These are phyloP conservation scores for Meleagris gallopavo DNA, from an alignment of 2,113 vertebrate genomes.

Conservation along the genomic window DNA sequence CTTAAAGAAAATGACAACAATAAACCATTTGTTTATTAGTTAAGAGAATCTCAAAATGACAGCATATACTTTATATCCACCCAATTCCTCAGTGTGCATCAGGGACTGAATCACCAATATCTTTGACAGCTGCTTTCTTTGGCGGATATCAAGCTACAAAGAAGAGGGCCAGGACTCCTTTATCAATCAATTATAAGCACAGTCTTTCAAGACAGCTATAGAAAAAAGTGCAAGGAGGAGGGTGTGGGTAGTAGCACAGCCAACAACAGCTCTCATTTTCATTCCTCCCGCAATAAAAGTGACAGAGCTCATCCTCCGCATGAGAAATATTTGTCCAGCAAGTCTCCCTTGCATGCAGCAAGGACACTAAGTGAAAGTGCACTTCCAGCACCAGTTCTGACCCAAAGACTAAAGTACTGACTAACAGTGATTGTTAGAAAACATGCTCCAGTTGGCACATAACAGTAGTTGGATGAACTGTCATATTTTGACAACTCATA, in stretches of 20 bases:
- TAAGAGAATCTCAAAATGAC: slow-evolving; percentile 42
- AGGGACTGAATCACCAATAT: slow-evolving; percentile 61
- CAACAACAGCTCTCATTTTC: slow-evolving; percentile 14
- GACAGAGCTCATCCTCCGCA: slow-evolving; percentile 18
- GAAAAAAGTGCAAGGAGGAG: neutral
- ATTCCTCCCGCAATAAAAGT: neutral
- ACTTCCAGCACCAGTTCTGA: neutral
- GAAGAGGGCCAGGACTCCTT: slow-evolving; percentile 65
- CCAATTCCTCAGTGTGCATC: slow-evolving; percentile 4
- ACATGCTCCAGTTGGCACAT: slow-evolving; percentile 3
- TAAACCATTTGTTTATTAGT: slow-evolving; percentile 55
- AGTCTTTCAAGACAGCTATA: slow-evolving; percentile 35
- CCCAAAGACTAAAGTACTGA: neutral
- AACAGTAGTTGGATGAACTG: slow-evolving; percentile 23
- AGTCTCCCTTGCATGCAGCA: neutral
- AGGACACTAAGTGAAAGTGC: neutral
- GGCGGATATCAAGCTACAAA: slow-evolving; percentile 66
- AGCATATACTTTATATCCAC: slow-evolving; percentile 41
- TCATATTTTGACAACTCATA: slow-evolving; percentile 57
- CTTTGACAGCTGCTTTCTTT: slow-evolving; percentile 73
- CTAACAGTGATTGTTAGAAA: slow-evolving; percentile 22
- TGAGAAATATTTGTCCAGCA: slow-evolving; percentile 33
- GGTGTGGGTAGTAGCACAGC: neutral
- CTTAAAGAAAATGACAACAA: slow-evolving; percentile 20
- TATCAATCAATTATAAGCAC: slow-evolving; percentile 72